These are phyloP conservation scores for Drosophila persimilis DNA, from an alignment of 1,140 invertebrate species.

Conservation along the genomic window DNA sequence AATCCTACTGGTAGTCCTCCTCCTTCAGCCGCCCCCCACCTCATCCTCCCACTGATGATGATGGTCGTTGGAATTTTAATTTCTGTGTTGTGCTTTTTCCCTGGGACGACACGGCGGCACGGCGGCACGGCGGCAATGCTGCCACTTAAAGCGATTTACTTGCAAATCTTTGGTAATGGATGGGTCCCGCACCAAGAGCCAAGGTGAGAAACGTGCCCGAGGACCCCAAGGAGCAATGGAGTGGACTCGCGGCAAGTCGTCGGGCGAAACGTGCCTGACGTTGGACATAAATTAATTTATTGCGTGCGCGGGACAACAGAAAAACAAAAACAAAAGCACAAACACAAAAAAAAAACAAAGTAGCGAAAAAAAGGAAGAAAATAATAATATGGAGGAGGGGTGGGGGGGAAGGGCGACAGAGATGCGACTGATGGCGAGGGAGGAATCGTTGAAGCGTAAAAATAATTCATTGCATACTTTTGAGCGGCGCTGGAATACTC, in stretches of 20 bases:
- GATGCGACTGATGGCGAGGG: background rate
- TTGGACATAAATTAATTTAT: conserved; percentile 81
- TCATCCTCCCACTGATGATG: conserved; percentile 17
- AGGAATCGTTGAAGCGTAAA: conserved; percentile 53
- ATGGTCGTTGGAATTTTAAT: conserved; percentile 72
- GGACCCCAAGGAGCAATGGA: conserved; percentile 32
- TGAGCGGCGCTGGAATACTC: conserved; percentile 10
- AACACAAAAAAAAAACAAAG: conserved; percentile 39
- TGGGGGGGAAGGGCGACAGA: conserved; percentile 14
- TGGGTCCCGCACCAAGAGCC: conserved; percentile 29
- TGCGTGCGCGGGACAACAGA: conserved; percentile 71
- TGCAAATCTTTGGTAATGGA: conserved; percentile 73
- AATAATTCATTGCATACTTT: conserved; percentile 78
- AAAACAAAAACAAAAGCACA: conserved; percentile 36
- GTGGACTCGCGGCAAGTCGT: conserved; percentile 10
- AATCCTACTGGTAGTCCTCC: conserved; percentile 31
- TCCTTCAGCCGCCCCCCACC: background rate
- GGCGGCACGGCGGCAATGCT: conserved; percentile 14
- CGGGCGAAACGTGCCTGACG: conserved; percentile 73
- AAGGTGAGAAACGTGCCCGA: conserved; percentile 75
- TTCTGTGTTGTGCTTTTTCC: conserved; percentile 62
- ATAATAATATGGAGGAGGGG: no score
- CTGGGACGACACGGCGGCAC: conserved; percentile 4
- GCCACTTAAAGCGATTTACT: conserved; percentile 76
- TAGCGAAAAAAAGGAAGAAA: conserved; percentile 15